Evolutionary conservation across 2,113 vertebrate genomes (phyloP), one percentile per base, ranked within the genome.

Genomic region (Piprites chloris): DNA sequence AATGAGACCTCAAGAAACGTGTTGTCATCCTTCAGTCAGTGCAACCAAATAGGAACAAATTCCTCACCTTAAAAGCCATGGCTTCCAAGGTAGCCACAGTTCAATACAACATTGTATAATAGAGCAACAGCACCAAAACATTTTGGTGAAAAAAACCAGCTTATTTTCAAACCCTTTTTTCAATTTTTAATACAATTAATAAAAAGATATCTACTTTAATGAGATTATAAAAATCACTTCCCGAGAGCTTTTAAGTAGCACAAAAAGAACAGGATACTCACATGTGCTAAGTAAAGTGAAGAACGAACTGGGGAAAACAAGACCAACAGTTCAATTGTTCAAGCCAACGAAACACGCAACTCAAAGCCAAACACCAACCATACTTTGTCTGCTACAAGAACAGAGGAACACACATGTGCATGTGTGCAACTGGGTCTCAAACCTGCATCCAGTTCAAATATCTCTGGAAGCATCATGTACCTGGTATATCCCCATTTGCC

Each of bases 11-110:
- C 73, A 89, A 92, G 93, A 97, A 96, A 63, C 0, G 0, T 35
- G 35, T 16, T 83, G 71, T 85, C 90, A 93, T 76, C 85, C 85
- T 90, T 83, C 52, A 18, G 89, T 82, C 52, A n/a, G 4, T 47
- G 71, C 59, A 90, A 92, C 28, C 33, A 22, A 94, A 89, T 2
- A 85, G 85, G 91, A 97, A 95, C 59, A 95, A 89, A 89, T 58
- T 74, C 84, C 84, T 94, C 93, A 73, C 91, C 85, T 87, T n/a
- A 56, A 44, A 73, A 66, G 41, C 42, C 12, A 4, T 8, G 19
- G 42, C 63, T 87, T 52, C 85, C 76, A 63, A 67, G 50, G 53
- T 5, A 69, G 32, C 10, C 11, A 26, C 46, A 17, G 18, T 8
- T 81, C 81, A 74, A 71, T 35, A 58, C 17, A 73, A 28, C 18